Evolutionary conservation across 1,140 invertebrate genomes (phyloP), one percentile per base, ranked within the genome.

Genomic region (Belonocnema kinseyi): DNA sequence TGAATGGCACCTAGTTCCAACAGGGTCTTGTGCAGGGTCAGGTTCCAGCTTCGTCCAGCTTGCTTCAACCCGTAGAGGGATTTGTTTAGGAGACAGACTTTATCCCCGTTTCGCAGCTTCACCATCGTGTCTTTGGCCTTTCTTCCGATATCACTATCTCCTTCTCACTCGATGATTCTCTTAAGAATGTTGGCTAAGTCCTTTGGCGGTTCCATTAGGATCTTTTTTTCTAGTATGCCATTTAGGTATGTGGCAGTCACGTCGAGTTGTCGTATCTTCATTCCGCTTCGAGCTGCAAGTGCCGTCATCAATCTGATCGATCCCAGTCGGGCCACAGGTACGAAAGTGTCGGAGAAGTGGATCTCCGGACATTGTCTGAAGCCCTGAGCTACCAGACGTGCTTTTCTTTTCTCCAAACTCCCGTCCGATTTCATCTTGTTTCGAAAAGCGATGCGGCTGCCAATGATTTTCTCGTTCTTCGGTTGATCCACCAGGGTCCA

Each of bases 401-500:
- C 66, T n/a, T 50, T 71, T 10, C 66, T 50, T 33, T 71, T 71
- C 66, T 71, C 66, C 7, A 33, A 21, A 21, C n/a, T 16, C 21
- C 66, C 66, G 11, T 71, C 12, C n/a, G 66, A 8, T 16, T 33
- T 40, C n/a, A 50, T 33, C 50, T 73, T 50, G 11, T 73, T 17
- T 51, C 46, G 50, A 7, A 73, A 16, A 5, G 50, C 19, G 5
- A 54, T 53, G n/a, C 52, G 52, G n/a, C 53, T 54, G 14, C 53
- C 52, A n/a, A 53, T 53, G 16, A 54, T 54, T n/a, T 54, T 54
- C 16, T 14, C 16, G 7, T 54, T 17, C 1, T 2, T 17, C 7
- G 53, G 53, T 54, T 16, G n/a, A 54, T 10, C 19, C 6, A 54
- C 53, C 16, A 54, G 19, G 14, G 19, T n/a, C 53, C 53, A 54